Percentiles rank a stretch among this genome's conserved stretches.
These are phyloP conservation scores for Parauchenoglanis punctatus DNA, from an alignment of 2,797 vertebrate species.

Conservation along the genomic window DNA sequence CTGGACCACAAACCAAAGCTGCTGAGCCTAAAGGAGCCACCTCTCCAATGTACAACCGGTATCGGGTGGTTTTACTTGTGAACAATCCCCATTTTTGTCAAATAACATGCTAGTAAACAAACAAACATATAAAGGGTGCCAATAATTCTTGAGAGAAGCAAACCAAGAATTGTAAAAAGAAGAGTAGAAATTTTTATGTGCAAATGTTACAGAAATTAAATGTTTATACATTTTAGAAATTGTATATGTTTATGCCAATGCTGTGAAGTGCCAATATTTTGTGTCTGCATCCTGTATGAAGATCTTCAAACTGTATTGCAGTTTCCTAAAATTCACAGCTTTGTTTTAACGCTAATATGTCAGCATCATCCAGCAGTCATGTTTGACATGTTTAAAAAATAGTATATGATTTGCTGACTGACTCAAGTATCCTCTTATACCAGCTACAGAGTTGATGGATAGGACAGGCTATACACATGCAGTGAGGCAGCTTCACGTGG, in stretches of 20 bases:
- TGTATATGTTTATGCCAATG: neutral
- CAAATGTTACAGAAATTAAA: neutral
- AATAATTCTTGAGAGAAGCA: too few relatives aligned
- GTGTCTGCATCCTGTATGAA: neutral
- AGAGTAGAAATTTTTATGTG: neutral
- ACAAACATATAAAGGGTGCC: neutral
- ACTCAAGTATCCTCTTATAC: neutral
- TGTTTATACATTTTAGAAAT: neutral
- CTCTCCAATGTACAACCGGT: neutral
- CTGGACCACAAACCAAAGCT: too few relatives aligned
- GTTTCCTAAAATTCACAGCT: neutral
- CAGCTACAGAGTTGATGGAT: slow-evolving; percentile 30
- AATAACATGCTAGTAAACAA: neutral
- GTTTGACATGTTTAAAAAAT: neutral
- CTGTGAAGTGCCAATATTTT: neutral
- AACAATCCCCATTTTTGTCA: neutral
- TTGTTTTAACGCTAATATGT: neutral
- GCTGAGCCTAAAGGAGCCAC: neutral
- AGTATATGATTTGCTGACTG: neutral
- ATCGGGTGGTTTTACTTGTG: neutral
- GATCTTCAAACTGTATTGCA: neutral
- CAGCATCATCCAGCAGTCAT: neutral
- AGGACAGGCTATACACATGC: neutral
- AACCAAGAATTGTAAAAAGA: neutral
- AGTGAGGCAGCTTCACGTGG: neutral